Conservation (phyloP, 2,888 invertebrate genomes). For the Dynastes grantii region DNA sequence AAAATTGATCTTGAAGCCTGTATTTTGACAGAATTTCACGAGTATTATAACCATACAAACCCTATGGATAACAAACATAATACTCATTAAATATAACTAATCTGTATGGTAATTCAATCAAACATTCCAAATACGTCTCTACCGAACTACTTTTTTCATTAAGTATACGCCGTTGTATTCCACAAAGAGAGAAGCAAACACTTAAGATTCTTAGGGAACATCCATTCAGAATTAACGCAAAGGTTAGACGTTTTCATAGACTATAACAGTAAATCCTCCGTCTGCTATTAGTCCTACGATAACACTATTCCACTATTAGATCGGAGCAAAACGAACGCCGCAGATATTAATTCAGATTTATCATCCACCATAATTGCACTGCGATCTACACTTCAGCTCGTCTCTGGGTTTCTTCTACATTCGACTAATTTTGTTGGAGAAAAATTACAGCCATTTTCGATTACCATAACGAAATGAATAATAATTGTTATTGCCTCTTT, state of each 20-base stretch:
- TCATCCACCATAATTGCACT: conserved; percentile 23
- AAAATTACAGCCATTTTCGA: conserved; percentile 6
- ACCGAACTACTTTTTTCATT: no score
- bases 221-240: conserved; percentile 23
- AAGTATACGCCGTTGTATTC: no score
- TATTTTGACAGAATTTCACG: no score
- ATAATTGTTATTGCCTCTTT: conserved; percentile 10
- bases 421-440: background rate
- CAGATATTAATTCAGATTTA: conserved; percentile 32
- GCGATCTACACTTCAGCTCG: conserved; percentile 1
- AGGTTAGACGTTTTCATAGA: conserved; percentile 23
- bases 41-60: no score
- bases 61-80: no score
- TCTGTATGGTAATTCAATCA: no score
- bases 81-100: no score
- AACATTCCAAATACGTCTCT: no score
- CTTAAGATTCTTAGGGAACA: background rate
- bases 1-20: no score
- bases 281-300: conserved; percentile 22
- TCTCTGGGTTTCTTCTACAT: background rate
- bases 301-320: conserved; percentile 6
- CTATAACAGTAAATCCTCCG: conserved; percentile 30
- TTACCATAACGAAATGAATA: conserved; percentile 24
- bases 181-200: background rate
- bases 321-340: conserved; percentile 15